Conservation (phyloP, 2,888 invertebrate genomes). For the Cryptocephalus moraei region DNA sequence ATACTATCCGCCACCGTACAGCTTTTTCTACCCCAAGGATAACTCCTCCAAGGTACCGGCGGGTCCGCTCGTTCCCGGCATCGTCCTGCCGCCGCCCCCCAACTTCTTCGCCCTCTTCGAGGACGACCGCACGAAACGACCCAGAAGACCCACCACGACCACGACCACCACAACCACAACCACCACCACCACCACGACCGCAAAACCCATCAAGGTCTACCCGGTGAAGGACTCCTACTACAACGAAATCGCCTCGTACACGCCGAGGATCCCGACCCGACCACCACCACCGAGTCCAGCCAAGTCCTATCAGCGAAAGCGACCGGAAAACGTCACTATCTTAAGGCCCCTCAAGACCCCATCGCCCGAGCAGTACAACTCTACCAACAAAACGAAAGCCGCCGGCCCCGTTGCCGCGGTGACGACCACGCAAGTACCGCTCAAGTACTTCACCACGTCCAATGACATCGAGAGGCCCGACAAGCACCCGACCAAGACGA, state of each 20-base stretch:
- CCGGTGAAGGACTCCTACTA: slow-evolving; percentile 19
- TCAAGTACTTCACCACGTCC: slow-evolving; percentile 50
- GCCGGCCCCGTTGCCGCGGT: slow-evolving; percentile 19
- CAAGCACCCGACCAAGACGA: slow-evolving; percentile 38
- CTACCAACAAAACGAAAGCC: background rate
- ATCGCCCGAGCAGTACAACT: background rate
- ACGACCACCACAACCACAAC: slow-evolving; percentile 15
- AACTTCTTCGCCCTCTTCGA: slow-evolving; percentile 73
- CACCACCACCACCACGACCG: slow-evolving; percentile 35
- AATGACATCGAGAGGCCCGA: slow-evolving; percentile 39
- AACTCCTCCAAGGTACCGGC: slow-evolving; percentile 46
- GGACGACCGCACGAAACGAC: slow-evolving; percentile 30
- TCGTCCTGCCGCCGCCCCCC: slow-evolving; percentile 79
- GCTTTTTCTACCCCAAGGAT: slow-evolving; percentile 72
- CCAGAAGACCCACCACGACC: slow-evolving; percentile 16
- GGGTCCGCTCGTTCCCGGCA: slow-evolving; percentile 77
- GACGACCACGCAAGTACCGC: slow-evolving; percentile 51
- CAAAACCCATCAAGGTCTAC: slow-evolving; percentile 30
- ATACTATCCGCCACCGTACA: slow-evolving; percentile 86
- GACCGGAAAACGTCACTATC: slow-evolving; percentile 28
- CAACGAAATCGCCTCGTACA: slow-evolving; percentile 22
- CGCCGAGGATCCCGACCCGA: slow-evolving; percentile 29
- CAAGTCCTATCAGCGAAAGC: slow-evolving; percentile 9
- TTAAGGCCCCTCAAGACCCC: slow-evolving; percentile 33
- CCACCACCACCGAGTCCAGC: slow-evolving; percentile 16